Evolutionary conservation across 2,113 vertebrate genomes (phyloP).

Genomic region (Apteryx mantelli): DNA sequence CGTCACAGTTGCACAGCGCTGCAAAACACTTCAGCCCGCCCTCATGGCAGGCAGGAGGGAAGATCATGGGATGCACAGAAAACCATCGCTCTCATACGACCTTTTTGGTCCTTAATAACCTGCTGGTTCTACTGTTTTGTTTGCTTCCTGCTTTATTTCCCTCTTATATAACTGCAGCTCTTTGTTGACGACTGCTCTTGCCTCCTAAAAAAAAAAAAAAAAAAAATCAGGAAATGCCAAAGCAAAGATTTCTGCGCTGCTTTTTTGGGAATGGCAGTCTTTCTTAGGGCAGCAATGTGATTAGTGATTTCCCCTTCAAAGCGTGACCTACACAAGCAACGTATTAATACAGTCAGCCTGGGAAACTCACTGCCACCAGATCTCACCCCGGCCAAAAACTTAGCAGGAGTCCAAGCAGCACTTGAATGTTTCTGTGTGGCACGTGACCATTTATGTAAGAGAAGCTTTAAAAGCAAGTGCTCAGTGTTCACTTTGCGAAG

Average conservation of each 20-base stretch:
- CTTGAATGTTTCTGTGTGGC: no score
- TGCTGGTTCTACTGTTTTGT: not conserved
- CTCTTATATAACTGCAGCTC: not conserved
- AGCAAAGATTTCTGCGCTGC: not conserved
- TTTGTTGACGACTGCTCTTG: not conserved
- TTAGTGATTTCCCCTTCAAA: fast-evolving
- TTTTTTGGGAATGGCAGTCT: not conserved
- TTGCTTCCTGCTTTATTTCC: not conserved
- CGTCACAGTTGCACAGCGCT: not conserved
- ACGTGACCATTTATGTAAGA: no score
- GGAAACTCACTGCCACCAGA: fast-evolving
- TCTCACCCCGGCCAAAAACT: not conserved
- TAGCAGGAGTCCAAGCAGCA: fast-evolving
- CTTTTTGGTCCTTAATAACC: not conserved
- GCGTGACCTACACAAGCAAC: fast-evolving
- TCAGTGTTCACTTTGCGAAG: not conserved
- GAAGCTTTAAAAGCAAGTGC: not conserved
- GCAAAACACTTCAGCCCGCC: not conserved
- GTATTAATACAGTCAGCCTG: not conserved
- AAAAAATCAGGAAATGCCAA: not conserved
- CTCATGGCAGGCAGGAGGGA: not conserved
- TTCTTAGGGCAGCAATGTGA: not conserved
- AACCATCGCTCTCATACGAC: fast-evolving
- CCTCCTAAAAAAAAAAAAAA: not conserved
- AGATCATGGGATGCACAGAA: not conserved